These are phyloP conservation scores for Diuraphis noxia DNA, from an alignment of 1,140 invertebrate genomes.

Conservation along the genomic window DNA sequence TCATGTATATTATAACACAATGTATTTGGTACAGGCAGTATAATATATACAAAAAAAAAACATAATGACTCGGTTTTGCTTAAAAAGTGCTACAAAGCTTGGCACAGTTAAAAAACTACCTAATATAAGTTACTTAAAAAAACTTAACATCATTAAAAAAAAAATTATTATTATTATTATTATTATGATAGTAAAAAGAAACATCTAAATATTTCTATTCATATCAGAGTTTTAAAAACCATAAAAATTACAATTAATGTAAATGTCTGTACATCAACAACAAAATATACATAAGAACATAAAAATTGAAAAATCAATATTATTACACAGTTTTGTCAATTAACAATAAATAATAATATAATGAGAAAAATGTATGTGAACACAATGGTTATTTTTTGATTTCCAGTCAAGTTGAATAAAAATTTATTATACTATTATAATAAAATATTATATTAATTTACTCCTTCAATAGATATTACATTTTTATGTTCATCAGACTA, in stretches of 20 bases:
- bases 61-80: constrained; percentile 46
- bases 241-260: constrained; percentile 32
- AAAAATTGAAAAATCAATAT: constrained; percentile 27
- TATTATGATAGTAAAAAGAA: constrained; percentile 38
- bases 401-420: constrained; percentile 31
- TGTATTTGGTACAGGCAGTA: neutral
- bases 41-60: constrained; percentile 35
- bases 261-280: constrained; percentile 46
- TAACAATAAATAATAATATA: constrained; percentile 41
- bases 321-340: constrained; percentile 21
- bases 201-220: constrained; percentile 4
- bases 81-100: constrained; percentile 53
- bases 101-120: constrained; percentile 50
- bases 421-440: constrained; percentile 14
- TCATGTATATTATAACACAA: constrained; percentile 2
- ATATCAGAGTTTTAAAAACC: neutral
- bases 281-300: constrained; percentile 45
- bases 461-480: neutral
- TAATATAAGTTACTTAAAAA: constrained; percentile 53
- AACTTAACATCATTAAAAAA: constrained; percentile 47
- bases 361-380: constrained; percentile 47
- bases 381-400: constrained; percentile 49
- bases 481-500: neutral
- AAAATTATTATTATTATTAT: constrained; percentile 20
- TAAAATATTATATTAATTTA: neutral